Percentiles rank a stretch among this genome's conserved stretches.
phyloP scores from a whole-genome alignment of 2,888 invertebrate species.

The Esperia sulphurella region DNA sequence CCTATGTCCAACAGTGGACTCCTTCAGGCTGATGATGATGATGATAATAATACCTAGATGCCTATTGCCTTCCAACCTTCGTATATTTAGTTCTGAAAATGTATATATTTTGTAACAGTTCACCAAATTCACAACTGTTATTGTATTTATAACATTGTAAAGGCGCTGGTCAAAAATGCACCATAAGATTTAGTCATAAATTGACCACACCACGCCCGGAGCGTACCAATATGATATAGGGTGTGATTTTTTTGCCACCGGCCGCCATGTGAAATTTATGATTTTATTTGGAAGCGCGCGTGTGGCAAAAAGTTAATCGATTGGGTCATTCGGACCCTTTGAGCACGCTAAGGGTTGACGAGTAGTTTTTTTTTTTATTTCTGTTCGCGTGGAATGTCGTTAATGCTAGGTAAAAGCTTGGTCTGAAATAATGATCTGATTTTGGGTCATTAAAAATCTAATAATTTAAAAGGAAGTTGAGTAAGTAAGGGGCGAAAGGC shows the following conservation, averaged over 20 bases:
- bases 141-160: constrained; percentile 10
- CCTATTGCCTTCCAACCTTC: too few relatives aligned
- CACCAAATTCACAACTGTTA: not conserved
- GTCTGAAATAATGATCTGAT: not conserved
- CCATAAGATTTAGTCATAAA: constrained; percentile 33
- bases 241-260: constrained; percentile 70
- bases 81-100: not conserved
- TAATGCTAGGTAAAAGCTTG: not conserved
- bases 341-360: constrained; percentile 23
- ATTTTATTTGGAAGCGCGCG: constrained; percentile 48
- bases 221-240: constrained; percentile 28
- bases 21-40: too few relatives aligned
- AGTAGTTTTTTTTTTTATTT: not conserved
- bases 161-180: constrained; percentile 15
- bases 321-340: constrained; percentile 34
- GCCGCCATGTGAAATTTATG: constrained; percentile 64
- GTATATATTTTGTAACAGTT: not conserved
- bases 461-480: too few relatives aligned
- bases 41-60: too few relatives aligned
- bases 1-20: too few relatives aligned
- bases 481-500: too few relatives aligned
- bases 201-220: constrained; percentile 23
- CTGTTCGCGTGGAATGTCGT: not conserved
- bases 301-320: constrained; percentile 48
- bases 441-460: not conserved